Evolutionary conservation across 1,140 invertebrate genomes (phyloP).

Genomic region (Eupristina koningsbergeri): DNA sequence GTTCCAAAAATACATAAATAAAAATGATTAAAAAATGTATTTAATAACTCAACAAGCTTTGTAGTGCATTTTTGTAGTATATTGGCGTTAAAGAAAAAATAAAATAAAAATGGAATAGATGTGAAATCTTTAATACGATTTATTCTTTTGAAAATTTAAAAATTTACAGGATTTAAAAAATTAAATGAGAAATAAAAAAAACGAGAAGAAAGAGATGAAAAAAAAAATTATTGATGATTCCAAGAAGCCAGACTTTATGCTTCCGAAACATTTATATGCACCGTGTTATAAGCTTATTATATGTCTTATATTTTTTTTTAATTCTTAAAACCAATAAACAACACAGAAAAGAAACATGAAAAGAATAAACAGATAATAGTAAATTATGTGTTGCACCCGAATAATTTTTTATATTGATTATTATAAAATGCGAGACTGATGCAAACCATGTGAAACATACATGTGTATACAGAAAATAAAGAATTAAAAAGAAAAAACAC

Average conservation of each 20-base stretch:
- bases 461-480: constrained; percentile 6
- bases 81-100: constrained; percentile 22
- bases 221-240: constrained; percentile 4
- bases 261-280: constrained; percentile 22
- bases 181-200: not conserved
- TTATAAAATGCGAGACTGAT: constrained; percentile 47
- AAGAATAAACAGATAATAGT: constrained; percentile 21
- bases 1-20: constrained; percentile 46
- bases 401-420: constrained; percentile 56
- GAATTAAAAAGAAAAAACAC: constrained; percentile 19
- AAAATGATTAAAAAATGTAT: constrained; percentile 35
- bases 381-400: constrained; percentile 57
- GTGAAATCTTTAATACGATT: not conserved
- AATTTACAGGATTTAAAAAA: not conserved
- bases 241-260: constrained; percentile 36
- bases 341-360: not conserved
- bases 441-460: not conserved
- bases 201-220: not conserved
- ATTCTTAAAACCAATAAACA: not conserved
- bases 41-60: constrained; percentile 40
- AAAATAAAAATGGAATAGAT: not conserved
- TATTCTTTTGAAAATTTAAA: not conserved
- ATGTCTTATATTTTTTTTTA: constrained; percentile 1
- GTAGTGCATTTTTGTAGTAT: constrained; percentile 52
- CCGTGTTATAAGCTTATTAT: not conserved